Percentiles rank a stretch among this genome's conserved stretches.
phyloP scores from a whole-genome alignment of 2,113 vertebrate species.

The Istiophorus platypterus region DNA sequence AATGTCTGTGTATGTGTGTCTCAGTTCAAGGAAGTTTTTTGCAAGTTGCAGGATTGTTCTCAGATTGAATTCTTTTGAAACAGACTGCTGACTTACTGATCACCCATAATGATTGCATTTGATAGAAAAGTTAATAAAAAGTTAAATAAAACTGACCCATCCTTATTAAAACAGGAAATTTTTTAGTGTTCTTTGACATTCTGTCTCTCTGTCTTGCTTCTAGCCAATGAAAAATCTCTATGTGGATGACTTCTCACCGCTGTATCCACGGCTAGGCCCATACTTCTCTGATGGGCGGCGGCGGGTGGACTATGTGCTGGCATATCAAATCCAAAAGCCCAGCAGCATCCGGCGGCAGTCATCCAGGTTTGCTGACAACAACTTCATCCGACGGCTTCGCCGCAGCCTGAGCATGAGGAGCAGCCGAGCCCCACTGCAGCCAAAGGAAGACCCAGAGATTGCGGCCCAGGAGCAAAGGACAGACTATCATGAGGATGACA shows the following conservation, averaged over 20 bases:
- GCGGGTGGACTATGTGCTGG: constrained; percentile 93
- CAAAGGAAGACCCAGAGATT: constrained; percentile 83
- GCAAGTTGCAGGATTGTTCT: too few species aligned
- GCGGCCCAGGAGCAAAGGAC: constrained; percentile 77
- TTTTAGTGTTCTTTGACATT: background rate
- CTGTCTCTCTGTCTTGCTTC: constrained; percentile 7
- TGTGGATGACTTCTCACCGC: constrained; percentile 80
- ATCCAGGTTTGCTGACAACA: constrained; percentile 71
- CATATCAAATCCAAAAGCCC: constrained; percentile 91
- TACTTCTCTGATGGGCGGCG: constrained; percentile 92
- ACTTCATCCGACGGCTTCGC: constrained; percentile 65
- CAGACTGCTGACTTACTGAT: too few species aligned
- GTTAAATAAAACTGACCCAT: too few species aligned
- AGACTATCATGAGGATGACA: constrained; percentile 91
- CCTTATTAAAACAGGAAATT: too few species aligned
- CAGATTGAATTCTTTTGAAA: too few species aligned
- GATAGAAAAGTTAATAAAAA: too few species aligned
- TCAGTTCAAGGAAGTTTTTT: too few species aligned
- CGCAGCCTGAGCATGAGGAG: constrained; percentile 76
- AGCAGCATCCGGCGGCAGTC: constrained; percentile 56
- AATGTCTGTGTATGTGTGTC: too few species aligned
- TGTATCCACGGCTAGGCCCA: constrained; percentile 81
- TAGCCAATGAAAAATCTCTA: constrained; percentile 88
- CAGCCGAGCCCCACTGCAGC: constrained; percentile 72
- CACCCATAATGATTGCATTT: too few species aligned